A percentile compares a stretch with the other conserved stretches of the same genome.
phyloP scores from a whole-genome alignment of 2,888 invertebrate species.

The Cenopis cana region DNA sequence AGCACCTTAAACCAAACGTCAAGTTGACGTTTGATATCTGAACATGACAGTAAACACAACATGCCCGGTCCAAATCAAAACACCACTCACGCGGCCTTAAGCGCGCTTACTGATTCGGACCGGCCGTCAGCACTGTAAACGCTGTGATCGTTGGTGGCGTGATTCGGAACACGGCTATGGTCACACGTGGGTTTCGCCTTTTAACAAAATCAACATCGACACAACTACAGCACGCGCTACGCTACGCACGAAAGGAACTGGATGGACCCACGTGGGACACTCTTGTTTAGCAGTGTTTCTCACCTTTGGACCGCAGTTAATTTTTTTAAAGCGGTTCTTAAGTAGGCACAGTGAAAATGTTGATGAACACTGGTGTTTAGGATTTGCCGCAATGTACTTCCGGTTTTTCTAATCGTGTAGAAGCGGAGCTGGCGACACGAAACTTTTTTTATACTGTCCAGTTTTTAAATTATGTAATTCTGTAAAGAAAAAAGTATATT shows the following conservation, averaged over 20 bases:
- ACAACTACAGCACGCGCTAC: background rate
- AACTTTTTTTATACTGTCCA: background rate
- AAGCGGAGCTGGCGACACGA: background rate
- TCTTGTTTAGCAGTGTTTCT: background rate
- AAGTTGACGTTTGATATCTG: no score
- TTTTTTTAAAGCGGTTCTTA: no score
- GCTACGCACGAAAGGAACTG: background rate
- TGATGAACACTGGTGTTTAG: background rate
- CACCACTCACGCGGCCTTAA: no score
- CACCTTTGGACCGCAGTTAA: background rate
- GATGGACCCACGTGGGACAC: background rate
- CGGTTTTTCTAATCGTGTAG: background rate
- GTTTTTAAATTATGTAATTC: background rate
- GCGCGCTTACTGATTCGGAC: no score
- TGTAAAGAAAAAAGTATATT: background rate
- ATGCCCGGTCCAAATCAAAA: no score
- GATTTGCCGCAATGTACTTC: background rate
- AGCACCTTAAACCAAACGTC: no score
- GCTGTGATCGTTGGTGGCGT: no score
- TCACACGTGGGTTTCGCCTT: background rate
- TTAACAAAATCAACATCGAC: background rate
- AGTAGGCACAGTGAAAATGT: background rate
- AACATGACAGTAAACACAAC: no score
- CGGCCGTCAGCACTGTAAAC: no score
- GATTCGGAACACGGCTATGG: no score